Conservation (phyloP, 2,113 vertebrate genomes). For the Erythrolamprus reginae region DNA sequence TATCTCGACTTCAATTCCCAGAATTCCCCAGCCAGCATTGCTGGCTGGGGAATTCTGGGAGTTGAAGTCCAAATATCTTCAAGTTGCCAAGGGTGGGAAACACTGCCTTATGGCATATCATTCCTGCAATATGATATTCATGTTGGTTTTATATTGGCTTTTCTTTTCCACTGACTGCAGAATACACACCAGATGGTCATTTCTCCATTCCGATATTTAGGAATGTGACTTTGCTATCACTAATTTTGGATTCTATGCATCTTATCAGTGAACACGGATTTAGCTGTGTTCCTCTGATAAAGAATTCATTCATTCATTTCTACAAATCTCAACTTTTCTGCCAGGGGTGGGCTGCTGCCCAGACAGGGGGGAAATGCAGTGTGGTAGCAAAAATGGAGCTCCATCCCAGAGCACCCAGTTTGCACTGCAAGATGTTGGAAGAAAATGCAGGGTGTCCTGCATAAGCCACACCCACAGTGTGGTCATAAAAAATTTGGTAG, state of each 20-base stretch:
- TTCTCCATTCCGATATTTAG: conserved; percentile 34
- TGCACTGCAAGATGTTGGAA: too few species aligned
- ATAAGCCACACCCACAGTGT: too few species aligned
- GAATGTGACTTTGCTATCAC: background rate
- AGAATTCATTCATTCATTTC: conserved; percentile 32
- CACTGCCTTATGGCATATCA: background rate
- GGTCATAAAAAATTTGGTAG: too few species aligned
- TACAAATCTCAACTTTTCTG: conserved; percentile 43
- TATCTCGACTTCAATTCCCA: too few species aligned
- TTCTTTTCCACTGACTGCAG: conserved; percentile 35
- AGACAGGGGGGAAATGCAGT: too few species aligned
- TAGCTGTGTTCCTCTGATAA: conserved; percentile 13
- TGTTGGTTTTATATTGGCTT: background rate
- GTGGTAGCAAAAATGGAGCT: too few species aligned
- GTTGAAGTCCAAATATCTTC: too few species aligned
- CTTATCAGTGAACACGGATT: conserved; percentile 7
- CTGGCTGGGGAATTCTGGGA: too few species aligned
- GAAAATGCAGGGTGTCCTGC: too few species aligned
- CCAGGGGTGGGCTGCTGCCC: conserved; percentile 12
- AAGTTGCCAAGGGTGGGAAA: too few species aligned
- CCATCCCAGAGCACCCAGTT: too few species aligned
- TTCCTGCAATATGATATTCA: background rate
- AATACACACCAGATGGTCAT: background rate
- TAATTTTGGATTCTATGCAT: conserved; percentile 23
- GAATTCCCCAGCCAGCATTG: too few species aligned